Base-by-base conservation (phyloP, 2,888 invertebrate species). In the Leucophenga maculata region DNA sequence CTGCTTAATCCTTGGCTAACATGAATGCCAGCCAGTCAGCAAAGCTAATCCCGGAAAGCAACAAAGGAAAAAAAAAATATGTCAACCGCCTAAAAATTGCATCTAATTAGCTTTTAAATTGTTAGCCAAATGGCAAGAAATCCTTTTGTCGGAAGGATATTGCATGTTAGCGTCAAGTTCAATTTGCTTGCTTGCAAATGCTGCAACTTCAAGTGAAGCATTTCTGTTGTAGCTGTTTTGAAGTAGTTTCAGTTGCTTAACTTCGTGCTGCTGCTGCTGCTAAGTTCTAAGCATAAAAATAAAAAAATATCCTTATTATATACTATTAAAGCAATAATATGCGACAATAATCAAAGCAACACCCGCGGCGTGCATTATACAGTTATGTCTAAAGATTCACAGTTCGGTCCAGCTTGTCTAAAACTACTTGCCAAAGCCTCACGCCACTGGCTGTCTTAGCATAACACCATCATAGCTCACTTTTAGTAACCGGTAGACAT, bases 131-230 rank as follows among this genome's bases (percentile, higher is more conserved):
- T 26, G 39, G 39, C 39, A 1, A 3, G 26, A 39, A 39, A 11
- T 39, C 39, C 11, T 39, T 39, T 39, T 39, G 59, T 59, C 59
- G 75, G 72, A 83, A 83, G 83, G 80, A 83, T 82, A 74, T 80
- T 83, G 83, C 80, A 80, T 80, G 80, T 80, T 77, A 71, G 55
- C 74, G 75, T 72, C 79, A 83, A 80, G 82, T 80, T 80, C 79
- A 81, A 77, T 83, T 81, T 78, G 81, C 78, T 79, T 64, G 55
- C 39, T 39, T 3, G 39, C 4, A 39, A 39, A 39, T 11, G 9
- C 8, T 39, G 3, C 8, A 11, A 39, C 11, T 39, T 39, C 8
- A 39, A 39, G 39, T 39, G 26, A 26, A 39, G 39, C 3, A 39
- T 6, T 39, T 39, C n/a, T n/a, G n/a, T n/a, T n/a, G n/a, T n/a